Base-by-base conservation (phyloP, 2,797 vertebrate species). In the Tiaroga cobitis region DNA sequence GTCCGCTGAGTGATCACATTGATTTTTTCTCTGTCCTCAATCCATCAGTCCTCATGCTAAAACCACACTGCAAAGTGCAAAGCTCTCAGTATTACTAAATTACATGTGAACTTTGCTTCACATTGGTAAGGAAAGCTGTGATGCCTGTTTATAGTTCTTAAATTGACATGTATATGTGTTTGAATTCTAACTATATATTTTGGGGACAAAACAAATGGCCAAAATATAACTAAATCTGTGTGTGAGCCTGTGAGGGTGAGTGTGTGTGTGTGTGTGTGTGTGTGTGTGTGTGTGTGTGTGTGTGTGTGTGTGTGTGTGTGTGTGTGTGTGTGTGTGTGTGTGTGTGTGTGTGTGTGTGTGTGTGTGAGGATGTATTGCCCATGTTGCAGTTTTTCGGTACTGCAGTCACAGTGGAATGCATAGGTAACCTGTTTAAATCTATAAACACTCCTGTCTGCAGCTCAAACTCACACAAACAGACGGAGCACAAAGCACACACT, bases 21-120 rank as follows among this genome's bases (percentile, higher is more conserved):
- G 76, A 85, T 85, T 85, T 85, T 59, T 80, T 67, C 46, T 76
- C 65, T 70, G 65, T 72, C 65, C 76, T 85, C 76, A 70, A 43
- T 73, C 83, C 39, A 80, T 85, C 76, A 46, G 19, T 61, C 54
- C 39, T 49, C 51, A 37, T 61, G 76, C 6, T 34, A 80, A 67
- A 67, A 34, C 43, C 61, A 49, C 29, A 43, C 63, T 49, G 15
- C 46, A 16, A 49, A 49, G 46, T 68, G 5, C 26, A 56, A 49
- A 54, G 16, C 73, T 9, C 39, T 54, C 34, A 56, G 26, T 15
- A 2, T 41, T 2, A 16, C 21, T 3, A 39, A 37, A 77, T 68
- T 37, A n/a, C 24, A 41, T 19, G 10, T 43, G n/a, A 61, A 43
- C 80, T 24, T 54, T 69, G 18, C 67, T 32, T 72, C 8, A 32